phyloP scores from a whole-genome alignment of 2,888 invertebrate genomes.

The Meta bourneti region DNA sequence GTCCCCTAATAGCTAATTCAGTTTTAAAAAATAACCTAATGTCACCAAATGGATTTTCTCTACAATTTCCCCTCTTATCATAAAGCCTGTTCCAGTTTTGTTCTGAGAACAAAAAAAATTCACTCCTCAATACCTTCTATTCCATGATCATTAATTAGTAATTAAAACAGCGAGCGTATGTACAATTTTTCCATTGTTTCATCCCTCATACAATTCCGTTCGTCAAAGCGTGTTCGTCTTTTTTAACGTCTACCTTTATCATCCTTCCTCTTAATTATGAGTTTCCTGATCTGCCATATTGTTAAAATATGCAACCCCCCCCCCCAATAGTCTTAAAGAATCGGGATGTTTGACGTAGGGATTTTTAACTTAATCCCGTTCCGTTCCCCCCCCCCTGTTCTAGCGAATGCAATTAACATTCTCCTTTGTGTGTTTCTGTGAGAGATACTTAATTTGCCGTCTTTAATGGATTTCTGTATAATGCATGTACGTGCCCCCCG shows the following conservation, averaged over 20 bases:
- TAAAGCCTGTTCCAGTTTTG: background rate
- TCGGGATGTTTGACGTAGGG: conserved; percentile 26
- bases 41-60: background rate
- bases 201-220: background rate
- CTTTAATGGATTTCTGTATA: conserved; percentile 58
- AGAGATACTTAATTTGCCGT: conserved; percentile 56
- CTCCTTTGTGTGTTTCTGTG: conserved; percentile 56
- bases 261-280: background rate
- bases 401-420: conserved; percentile 65
- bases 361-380: conserved; percentile 28
- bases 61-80: background rate
- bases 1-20: background rate
- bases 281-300: background rate
- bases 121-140: background rate
- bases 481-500: conserved; percentile 28
- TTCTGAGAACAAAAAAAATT: background rate
- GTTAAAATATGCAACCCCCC: conserved; percentile 5
- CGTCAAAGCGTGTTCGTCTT: background rate
- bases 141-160: conserved; percentile 17
- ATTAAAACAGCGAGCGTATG: conserved; percentile 5
- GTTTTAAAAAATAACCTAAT: background rate
- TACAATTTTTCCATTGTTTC: background rate
- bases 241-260: background rate
- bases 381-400: background rate
- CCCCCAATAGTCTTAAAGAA: background rate